phyloP scores from a whole-genome alignment of 2,113 vertebrate species.

The Neodon shergylaensis region DNA sequence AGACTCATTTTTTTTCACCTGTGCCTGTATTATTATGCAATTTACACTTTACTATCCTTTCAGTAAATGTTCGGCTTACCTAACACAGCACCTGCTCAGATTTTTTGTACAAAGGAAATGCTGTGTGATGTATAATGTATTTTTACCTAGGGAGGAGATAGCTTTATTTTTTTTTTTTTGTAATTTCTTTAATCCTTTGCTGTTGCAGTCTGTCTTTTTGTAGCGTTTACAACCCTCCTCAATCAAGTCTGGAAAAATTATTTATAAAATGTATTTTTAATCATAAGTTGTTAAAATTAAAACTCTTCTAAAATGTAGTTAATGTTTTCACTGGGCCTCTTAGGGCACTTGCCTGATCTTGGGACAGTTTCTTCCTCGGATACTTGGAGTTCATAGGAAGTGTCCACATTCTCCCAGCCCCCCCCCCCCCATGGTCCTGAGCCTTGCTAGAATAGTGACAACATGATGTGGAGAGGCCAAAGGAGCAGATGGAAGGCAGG shows the following conservation, averaged over 20 bases:
- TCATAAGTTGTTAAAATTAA: slow-evolving; percentile 85
- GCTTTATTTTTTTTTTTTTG: slow-evolving; percentile 79
- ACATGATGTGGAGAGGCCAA: background rate
- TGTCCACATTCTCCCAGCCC: background rate
- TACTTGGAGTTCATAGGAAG: background rate
- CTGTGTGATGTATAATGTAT: slow-evolving; percentile 83
- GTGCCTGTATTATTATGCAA: slow-evolving; percentile 76
- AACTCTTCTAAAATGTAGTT: slow-evolving; percentile 75
- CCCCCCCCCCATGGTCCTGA: background rate
- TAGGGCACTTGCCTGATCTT: background rate
- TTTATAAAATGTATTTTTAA: slow-evolving; percentile 88
- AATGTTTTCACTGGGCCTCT: slow-evolving; percentile 60
- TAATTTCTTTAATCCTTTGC: slow-evolving; percentile 76
- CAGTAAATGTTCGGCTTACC: slow-evolving; percentile 67
- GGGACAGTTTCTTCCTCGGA: background rate
- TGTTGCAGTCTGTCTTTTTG: slow-evolving; percentile 78
- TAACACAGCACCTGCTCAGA: slow-evolving; percentile 72
- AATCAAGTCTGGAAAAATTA: slow-evolving; percentile 87
- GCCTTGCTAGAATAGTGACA: background rate
- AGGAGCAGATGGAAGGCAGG: background rate
- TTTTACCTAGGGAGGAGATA: slow-evolving; percentile 74
- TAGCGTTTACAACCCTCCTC: slow-evolving; percentile 79
- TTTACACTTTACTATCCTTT: slow-evolving; percentile 75
- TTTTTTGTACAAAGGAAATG: slow-evolving; percentile 84
- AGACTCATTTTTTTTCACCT: slow-evolving; percentile 46